Conservation (phyloP, 1,140 invertebrate species). For the Harlomillsia oculata region DNA sequence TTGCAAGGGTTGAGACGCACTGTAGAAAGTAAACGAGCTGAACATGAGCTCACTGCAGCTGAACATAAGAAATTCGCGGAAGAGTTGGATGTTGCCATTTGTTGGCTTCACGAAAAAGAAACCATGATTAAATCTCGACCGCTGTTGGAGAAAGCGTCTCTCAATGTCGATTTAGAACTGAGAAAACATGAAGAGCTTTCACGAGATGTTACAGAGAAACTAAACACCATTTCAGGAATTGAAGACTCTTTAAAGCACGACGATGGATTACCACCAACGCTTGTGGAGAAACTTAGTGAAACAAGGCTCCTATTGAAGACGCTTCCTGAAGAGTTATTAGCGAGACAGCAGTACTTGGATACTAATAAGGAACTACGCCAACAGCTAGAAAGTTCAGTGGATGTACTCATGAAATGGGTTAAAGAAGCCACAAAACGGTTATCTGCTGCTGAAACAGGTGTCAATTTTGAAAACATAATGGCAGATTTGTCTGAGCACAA, state of each 20-base stretch:
- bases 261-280: constrained; percentile 61
- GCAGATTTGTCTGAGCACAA: constrained; percentile 70
- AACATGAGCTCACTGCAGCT: constrained; percentile 75
- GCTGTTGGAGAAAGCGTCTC: constrained; percentile 62
- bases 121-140: constrained; percentile 69
- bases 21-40: constrained; percentile 72
- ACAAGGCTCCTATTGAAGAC: constrained; percentile 63
- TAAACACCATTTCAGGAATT: constrained; percentile 58
- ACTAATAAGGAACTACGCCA: constrained; percentile 66
- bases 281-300: constrained; percentile 73
- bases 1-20: constrained; percentile 63
- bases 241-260: constrained; percentile 59
- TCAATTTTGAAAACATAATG: constrained; percentile 70
- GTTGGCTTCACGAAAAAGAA: constrained; percentile 77
- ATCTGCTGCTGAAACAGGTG: constrained; percentile 65
- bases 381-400: constrained; percentile 58
- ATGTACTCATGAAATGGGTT: constrained; percentile 75
- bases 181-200: constrained; percentile 63
- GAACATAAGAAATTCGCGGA: constrained; percentile 70
- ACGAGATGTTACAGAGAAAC: constrained; percentile 57
- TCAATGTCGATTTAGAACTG: constrained; percentile 69
- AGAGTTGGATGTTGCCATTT: constrained; percentile 68
- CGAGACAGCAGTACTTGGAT: constrained; percentile 65
- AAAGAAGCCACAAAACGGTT: constrained; percentile 68
- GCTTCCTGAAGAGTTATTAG: constrained; percentile 65